phyloP scores from a whole-genome alignment of 2,797 vertebrate genomes.

The Myotis findleyi region DNA sequence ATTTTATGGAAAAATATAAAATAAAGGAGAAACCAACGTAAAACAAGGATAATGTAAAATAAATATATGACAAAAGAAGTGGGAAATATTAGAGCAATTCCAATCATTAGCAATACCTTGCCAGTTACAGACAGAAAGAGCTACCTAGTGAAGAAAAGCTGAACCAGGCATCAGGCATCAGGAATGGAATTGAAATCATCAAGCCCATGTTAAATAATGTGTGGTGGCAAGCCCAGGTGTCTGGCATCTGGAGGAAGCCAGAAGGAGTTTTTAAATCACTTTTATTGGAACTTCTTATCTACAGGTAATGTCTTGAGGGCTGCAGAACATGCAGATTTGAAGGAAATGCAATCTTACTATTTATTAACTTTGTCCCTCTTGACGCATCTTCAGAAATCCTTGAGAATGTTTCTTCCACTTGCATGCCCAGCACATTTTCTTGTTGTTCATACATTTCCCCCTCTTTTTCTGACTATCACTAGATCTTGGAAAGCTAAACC shows the following conservation, averaged over 20 bases:
- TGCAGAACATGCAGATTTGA: conserved; percentile 63
- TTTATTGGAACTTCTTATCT: conserved; percentile 72
- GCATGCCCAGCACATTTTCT: conserved; percentile 55
- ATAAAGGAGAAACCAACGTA: conserved; percentile 46
- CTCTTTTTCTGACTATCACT: background rate
- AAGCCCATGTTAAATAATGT: conserved; percentile 69
- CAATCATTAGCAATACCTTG: conserved; percentile 1
- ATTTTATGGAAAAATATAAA: background rate
- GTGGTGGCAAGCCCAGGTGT: conserved; percentile 63
- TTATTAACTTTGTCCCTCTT: conserved; percentile 59
- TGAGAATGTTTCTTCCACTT: conserved; percentile 68
- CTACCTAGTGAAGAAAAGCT: conserved; percentile 59
- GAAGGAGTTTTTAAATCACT: conserved; percentile 78
- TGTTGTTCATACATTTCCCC: background rate
- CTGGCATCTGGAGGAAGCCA: conserved; percentile 69
- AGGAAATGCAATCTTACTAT: conserved; percentile 67
- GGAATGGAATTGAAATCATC: conserved; percentile 65
- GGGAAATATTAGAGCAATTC: background rate
- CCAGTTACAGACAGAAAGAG: conserved; percentile 37
- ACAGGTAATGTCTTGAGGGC: conserved; percentile 65
- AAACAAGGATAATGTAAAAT: conserved; percentile 46
- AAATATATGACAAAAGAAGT: conserved; percentile 46
- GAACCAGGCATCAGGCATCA: conserved; percentile 66
- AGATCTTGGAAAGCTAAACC: background rate
- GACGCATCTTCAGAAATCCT: conserved; percentile 57